Percentiles rank a stretch among this genome's conserved stretches.
phyloP scores from a whole-genome alignment of 2,888 invertebrate genomes.

The Temnothorax unifasciatus region DNA sequence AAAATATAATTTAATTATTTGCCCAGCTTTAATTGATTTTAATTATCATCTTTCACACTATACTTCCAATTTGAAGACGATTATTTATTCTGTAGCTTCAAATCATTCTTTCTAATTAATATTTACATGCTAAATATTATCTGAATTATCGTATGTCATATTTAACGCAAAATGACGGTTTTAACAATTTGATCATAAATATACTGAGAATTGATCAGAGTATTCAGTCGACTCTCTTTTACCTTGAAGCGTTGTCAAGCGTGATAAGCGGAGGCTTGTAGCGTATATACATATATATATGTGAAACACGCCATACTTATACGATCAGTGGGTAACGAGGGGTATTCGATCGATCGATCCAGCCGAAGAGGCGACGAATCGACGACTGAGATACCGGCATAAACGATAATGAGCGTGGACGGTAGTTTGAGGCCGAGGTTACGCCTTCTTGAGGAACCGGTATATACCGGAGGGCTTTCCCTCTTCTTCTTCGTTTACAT shows the following conservation, averaged over 20 bases:
- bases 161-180: neutral
- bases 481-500: constrained; percentile 62
- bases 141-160: neutral
- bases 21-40: neutral
- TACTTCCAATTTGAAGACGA: neutral
- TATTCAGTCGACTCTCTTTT: neutral
- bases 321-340: constrained; percentile 60
- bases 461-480: constrained; percentile 73
- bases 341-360: constrained; percentile 69
- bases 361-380: constrained; percentile 64
- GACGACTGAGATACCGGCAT: constrained; percentile 69
- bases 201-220: neutral
- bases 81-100: neutral
- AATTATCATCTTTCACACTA: neutral
- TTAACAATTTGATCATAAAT: constrained; percentile 5
- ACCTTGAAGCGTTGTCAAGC: neutral
- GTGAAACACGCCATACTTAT: constrained; percentile 25
- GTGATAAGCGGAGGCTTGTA: constrained; percentile 1
- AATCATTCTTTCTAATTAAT: neutral
- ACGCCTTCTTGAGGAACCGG: constrained; percentile 80
- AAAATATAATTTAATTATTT: neutral
- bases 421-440: constrained; percentile 80
- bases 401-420: constrained; percentile 79
- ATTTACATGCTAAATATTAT: neutral
- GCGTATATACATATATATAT: neutral